Evolutionary conservation across 2,797 vertebrate genomes (phyloP).

Genomic region (Falco cherrug): DNA sequence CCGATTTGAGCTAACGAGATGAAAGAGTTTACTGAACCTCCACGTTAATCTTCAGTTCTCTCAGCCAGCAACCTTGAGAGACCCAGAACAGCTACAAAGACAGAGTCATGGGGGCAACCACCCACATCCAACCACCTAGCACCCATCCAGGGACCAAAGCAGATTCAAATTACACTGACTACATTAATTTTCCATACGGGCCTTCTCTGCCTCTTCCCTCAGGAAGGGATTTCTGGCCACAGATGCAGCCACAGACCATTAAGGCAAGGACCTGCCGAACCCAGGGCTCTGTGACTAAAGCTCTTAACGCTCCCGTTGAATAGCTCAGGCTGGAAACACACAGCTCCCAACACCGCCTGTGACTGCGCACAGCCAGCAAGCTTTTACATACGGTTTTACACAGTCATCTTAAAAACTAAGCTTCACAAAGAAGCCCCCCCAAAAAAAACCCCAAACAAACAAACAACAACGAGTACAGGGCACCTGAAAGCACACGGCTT

Average conservation of each 20-base stretch:
- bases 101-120: not conserved
- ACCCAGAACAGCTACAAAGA: not conserved
- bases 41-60: not conserved
- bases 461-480: not conserved
- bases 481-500: fast-evolving
- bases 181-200: fast-evolving
- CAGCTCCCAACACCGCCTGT: fast-evolving
- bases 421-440: fast-evolving
- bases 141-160: fast-evolving
- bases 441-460: no score
- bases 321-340: not conserved
- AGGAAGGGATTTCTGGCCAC: not conserved
- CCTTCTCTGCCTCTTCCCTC: not conserved
- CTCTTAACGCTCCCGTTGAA: fast-evolving
- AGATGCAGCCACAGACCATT: not conserved
- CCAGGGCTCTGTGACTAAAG: not conserved
- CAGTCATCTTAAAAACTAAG: fast-evolving
- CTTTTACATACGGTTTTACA: fast-evolving
- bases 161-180: fast-evolving
- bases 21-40: not conserved
- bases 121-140: fast-evolving
- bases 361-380: fast-evolving
- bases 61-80: not conserved
- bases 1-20: not conserved
- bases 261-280: not conserved